phyloP scores from a whole-genome alignment of 1,140 invertebrate genomes.

The Leptinotarsa texana region DNA sequence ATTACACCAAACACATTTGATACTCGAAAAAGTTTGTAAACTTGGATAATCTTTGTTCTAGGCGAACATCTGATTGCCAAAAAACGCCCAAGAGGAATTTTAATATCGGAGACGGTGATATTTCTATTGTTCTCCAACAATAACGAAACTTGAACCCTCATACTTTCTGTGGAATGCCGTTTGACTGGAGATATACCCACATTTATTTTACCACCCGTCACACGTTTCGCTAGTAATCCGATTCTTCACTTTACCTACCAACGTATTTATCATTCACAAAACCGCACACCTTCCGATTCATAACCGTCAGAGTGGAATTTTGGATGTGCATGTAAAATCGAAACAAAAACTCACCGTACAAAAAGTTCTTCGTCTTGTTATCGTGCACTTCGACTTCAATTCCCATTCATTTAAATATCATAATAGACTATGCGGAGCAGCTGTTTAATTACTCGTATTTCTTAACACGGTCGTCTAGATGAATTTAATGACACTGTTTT shows the following conservation, averaged over 20 bases:
- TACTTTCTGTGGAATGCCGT: no score
- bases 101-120: no score
- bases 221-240: neutral
- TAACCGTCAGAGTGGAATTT: neutral
- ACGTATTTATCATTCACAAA: slow-evolving; percentile 1
- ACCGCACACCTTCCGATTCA: neutral
- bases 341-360: neutral
- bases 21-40: no score
- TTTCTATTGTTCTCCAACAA: no score
- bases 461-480: neutral
- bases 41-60: no score
- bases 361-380: neutral
- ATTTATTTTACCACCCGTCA: neutral
- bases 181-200: neutral
- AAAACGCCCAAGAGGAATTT: no score
- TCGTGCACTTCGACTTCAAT: neutral
- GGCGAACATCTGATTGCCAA: no score
- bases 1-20: no score
- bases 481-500: neutral
- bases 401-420: neutral
- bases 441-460: neutral
- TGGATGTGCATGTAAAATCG: neutral
- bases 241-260: neutral
- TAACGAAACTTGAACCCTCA: no score
- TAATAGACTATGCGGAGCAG: neutral